Evolutionary conservation across 2,113 vertebrate genomes (phyloP), one percentile per base, ranked within the genome.

Genomic region (Platysteira castanea): DNA sequence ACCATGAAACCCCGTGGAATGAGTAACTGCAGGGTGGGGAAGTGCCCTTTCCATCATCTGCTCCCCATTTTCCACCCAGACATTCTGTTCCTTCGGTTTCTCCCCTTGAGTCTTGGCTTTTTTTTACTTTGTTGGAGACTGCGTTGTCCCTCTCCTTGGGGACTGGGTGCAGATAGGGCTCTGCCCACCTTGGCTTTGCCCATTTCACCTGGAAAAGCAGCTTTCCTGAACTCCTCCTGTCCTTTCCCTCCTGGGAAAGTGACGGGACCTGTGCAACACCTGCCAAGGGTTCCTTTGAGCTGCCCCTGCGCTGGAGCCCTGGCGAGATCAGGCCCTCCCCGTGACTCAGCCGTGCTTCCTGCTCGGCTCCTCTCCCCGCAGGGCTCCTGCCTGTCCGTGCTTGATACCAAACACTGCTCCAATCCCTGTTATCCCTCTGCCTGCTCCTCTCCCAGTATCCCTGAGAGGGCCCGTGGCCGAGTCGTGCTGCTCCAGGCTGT

Each of bases 41-140:
- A 57, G 5, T 22, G 15, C n/a, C 68, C 80, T 71, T 67, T 33
- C 37, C 35, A 1, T 26, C 56, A 17, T 8, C 44, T 28, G 23
- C 82, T 59, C 20, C 50, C 12, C 39, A 1, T 13, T 47, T 67
- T 53, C 22, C 27, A 57, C 44, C 14, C 59, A 26, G 41, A 18
- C 0, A 0, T 20, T 2, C 46, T 8, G 19, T 50, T 75, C 56
- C 61, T 54, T 4, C 2, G 20, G 15, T 20, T 3, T 87, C n/a
- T 77, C 20, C 57, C 68, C 49, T 17, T 15, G 15, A 57, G 27
- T 53, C 7, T 2, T 7, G 44, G 11, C 15, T 4, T 17, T 23
- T 73, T 46, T 37, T 15, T 15, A 30, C n/a, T 49, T 49, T 37
- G 4, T 56, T 65, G 50, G 53, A 42, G 84, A 2, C 23, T 39